These are phyloP conservation scores for Eupeodes luniger DNA, from an alignment of 2,888 invertebrate species.

Conservation along the genomic window DNA sequence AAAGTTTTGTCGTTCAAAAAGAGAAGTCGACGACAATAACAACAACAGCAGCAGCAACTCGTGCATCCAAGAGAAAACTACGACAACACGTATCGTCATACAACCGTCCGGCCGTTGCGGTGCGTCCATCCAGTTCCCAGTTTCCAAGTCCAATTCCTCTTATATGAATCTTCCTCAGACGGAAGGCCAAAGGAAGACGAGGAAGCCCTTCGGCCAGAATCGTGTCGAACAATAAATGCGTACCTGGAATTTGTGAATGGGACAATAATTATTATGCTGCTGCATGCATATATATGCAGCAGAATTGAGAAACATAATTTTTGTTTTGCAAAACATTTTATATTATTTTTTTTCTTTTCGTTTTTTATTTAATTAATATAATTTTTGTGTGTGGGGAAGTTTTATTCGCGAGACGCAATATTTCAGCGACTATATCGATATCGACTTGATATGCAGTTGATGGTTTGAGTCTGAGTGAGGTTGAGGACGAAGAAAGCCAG, in stretches of 20 bases:
- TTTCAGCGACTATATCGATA: neutral
- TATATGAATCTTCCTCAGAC: conserved; percentile 14
- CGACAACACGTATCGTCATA: neutral
- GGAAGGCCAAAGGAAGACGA: neutral
- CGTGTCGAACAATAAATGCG: conserved; percentile 75
- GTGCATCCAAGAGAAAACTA: neutral
- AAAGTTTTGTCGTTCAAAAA: conserved; percentile 67
- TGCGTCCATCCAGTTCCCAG: neutral
- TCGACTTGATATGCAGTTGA: conserved; percentile 7
- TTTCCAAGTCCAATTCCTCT: neutral
- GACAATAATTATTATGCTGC: conserved; percentile 70
- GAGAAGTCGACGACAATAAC: neutral
- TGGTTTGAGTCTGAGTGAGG: neutral
- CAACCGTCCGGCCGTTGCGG: neutral
- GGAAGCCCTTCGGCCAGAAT: conserved; percentile 68
- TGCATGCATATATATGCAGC: conserved; percentile 16
- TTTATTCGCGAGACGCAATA: conserved; percentile 42
- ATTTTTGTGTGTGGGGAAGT: conserved; percentile 59
- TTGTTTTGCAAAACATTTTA: conserved; percentile 41
- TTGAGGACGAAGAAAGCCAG: conserved; percentile 21
- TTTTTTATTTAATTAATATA: conserved; percentile 75
- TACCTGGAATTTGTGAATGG: conserved; percentile 75
- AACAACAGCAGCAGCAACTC: neutral
- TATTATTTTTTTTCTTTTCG: conserved; percentile 29
- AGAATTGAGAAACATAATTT: conserved; percentile 66